These are phyloP conservation scores for Apostichopus parvimensis DNA, from an alignment of 35 echinoderm and acorn worm genomes.

Conservation along the genomic window DNA sequence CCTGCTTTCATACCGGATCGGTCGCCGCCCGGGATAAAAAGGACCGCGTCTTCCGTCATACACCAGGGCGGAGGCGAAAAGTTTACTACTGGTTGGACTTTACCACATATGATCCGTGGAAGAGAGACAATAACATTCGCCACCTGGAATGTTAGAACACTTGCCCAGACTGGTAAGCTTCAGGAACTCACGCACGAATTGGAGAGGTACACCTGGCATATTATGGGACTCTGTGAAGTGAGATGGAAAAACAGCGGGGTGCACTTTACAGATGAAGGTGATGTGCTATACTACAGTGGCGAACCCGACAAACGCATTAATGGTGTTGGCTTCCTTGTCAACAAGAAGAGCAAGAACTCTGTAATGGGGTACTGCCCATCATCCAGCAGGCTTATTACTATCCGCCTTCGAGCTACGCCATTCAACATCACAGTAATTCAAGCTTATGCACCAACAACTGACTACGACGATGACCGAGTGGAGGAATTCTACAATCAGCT, in stretches of 20 bases:
- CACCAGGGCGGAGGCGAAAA: conserved; percentile 38
- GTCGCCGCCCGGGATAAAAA: conserved; percentile 60
- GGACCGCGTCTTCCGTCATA: conserved; percentile 8
- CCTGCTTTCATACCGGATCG: conserved; percentile 18
- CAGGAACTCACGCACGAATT: conserved; percentile 45
- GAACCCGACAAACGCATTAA: conserved; percentile 38
- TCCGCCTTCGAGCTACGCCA: background rate
- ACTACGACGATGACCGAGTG: background rate
- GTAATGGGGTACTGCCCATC: conserved; percentile 28
- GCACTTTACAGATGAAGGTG: conserved; percentile 11
- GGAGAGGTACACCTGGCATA: conserved; percentile 22
- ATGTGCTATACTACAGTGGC: conserved; percentile 58
- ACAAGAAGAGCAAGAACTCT: conserved; percentile 31
- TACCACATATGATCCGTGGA: background rate
- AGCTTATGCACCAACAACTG: conserved; percentile 18
- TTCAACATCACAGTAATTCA: conserved; percentile 36
- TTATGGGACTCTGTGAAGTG: background rate
- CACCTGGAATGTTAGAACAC: conserved; percentile 62
- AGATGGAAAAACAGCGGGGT: conserved; percentile 49
- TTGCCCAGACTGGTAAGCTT: conserved; percentile 12
- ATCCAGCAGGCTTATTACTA: conserved; percentile 51
- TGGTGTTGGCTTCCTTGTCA: conserved; percentile 53
- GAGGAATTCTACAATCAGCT: conserved; percentile 44
- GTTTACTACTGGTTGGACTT: background rate
- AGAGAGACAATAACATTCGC: conserved; percentile 48